A percentile compares a stretch with the other conserved stretches of the same genome.
Conservation (phyloP, 2,797 vertebrate genomes). For the Alfaro cultratus region DNA sequence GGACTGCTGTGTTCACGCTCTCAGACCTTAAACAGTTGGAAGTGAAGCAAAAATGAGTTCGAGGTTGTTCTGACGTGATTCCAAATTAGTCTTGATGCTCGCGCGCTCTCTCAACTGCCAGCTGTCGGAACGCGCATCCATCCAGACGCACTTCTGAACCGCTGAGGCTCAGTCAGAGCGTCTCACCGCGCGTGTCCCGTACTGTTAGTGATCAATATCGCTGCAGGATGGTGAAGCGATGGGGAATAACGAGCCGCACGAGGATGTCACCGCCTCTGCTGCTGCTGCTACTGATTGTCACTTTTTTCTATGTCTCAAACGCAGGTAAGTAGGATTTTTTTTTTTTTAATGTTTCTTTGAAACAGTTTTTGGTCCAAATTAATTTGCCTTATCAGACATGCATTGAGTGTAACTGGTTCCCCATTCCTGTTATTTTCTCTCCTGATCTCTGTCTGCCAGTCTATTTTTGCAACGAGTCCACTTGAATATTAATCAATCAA, state of each 20-base stretch:
- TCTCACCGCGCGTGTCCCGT: slow-evolving; percentile 50
- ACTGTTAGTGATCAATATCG: neutral
- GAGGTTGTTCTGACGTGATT: neutral
- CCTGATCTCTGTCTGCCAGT: no score
- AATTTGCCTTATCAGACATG: neutral
- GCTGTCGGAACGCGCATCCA: slow-evolving; percentile 8
- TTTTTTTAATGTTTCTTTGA: neutral
- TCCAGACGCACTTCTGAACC: neutral
- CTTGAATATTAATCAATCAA: no score
- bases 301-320: slow-evolving; percentile 33
- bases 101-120: slow-evolving; percentile 41
- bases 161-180: slow-evolving; percentile 11
- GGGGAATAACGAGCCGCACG: slow-evolving; percentile 37
- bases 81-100: neutral
- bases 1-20: slow-evolving; percentile 34
- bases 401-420: neutral
- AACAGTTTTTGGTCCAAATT: neutral
- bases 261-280: slow-evolving; percentile 30
- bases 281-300: slow-evolving; percentile 48
- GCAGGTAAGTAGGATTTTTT: slow-evolving; percentile 64
- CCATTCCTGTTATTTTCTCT: no score
- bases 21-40: neutral
- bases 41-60: neutral
- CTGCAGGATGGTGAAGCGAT: slow-evolving; percentile 56
- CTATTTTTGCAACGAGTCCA: neutral